These are phyloP conservation scores for Anoura caudifer DNA, from an alignment of 2,113 vertebrate species.

Conservation along the genomic window DNA sequence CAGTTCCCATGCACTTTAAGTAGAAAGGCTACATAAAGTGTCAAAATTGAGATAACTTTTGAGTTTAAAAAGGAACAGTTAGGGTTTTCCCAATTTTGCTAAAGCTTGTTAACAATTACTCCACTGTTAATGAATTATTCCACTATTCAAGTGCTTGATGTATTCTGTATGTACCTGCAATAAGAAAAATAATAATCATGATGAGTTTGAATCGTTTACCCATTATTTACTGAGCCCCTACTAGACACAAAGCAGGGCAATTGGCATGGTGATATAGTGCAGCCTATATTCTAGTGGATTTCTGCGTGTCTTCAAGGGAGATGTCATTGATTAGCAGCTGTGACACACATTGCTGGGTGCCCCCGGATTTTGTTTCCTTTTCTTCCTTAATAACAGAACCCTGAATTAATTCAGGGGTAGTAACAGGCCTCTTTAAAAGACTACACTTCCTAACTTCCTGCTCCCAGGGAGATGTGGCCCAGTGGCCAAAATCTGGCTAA, in stretches of 20 bases:
- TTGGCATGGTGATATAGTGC: background rate
- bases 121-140: background rate
- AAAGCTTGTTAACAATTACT: background rate
- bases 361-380: background rate
- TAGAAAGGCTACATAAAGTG: background rate
- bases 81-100: background rate
- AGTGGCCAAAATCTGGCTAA: background rate
- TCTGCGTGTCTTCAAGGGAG: background rate
- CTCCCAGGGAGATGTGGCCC: background rate
- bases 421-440: background rate
- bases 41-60: background rate
- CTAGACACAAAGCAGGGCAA: background rate
- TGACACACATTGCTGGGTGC: background rate
- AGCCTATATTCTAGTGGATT: background rate
- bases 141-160: background rate
- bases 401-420: background rate
- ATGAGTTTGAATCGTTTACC: background rate
- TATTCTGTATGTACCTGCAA: background rate
- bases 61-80: background rate
- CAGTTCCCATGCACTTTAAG: background rate
- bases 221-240: background rate
- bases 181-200: background rate
- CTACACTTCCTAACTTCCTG: background rate
- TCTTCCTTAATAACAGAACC: background rate
- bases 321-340: background rate